Conservation (phyloP, 2,797 vertebrate genomes). For the Balearica regulorum region DNA sequence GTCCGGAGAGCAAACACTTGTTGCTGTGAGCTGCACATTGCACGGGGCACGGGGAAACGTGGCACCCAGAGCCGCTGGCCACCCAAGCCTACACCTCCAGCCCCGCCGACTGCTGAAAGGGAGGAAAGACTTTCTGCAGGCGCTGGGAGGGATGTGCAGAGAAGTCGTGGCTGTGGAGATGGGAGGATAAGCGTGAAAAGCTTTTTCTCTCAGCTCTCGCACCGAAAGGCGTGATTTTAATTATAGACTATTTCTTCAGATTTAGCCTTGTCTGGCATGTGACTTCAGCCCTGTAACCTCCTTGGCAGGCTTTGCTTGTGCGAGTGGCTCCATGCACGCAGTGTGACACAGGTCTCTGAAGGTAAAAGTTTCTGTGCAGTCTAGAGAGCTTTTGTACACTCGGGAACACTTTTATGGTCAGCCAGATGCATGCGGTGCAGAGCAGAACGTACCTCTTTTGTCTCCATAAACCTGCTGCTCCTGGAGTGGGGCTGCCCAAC, state of each 20-base stretch:
- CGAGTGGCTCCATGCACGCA: accelerated
- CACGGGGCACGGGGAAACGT: accelerated
- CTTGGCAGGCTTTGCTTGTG: not conserved
- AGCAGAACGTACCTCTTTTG: not conserved
- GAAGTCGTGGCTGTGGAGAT: not conserved
- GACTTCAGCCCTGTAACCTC: not conserved
- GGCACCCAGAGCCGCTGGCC: not conserved
- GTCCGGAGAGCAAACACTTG: not conserved
- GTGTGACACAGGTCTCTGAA: not conserved
- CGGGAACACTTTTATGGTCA: accelerated
- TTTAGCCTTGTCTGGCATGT: not conserved
- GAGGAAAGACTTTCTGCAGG: not conserved
- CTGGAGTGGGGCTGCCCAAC: not conserved
- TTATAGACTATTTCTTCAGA: not conserved
- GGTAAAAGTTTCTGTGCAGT: not conserved
- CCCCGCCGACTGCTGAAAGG: accelerated
- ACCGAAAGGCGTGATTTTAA: not conserved
- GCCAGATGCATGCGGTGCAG: not conserved
- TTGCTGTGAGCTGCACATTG: not conserved
- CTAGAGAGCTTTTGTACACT: not conserved
- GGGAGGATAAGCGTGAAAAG: not conserved
- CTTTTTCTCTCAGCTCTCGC: not conserved
- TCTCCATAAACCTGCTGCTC: not conserved
- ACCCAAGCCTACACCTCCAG: accelerated
- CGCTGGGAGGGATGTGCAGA: not conserved